phyloP scores from a whole-genome alignment of 53 echinoderm and acorn worm species.

The Paracentrotus lividus region DNA sequence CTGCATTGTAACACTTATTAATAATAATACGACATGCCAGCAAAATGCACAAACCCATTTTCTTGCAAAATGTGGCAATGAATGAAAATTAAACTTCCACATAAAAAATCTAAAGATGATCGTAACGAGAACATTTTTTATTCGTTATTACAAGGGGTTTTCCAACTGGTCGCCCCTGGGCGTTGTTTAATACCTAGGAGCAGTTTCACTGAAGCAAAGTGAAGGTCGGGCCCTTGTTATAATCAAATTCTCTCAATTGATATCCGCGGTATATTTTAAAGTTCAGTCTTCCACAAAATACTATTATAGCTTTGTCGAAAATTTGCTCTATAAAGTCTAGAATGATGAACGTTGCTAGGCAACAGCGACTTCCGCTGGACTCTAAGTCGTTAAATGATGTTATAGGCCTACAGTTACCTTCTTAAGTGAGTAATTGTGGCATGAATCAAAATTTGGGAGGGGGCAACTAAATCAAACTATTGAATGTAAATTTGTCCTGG shows the following conservation, averaged over 20 bases:
- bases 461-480: not conserved
- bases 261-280: constrained; percentile 4
- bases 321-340: not conserved
- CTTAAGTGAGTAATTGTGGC: not conserved
- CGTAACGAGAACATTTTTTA: too few relatives aligned
- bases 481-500: too few relatives aligned
- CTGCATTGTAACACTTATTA: too few relatives aligned
- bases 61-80: too few relatives aligned
- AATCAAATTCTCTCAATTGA: not conserved
- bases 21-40: too few relatives aligned
- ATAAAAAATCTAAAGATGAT: too few relatives aligned
- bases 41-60: too few relatives aligned
- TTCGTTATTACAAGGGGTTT: too few relatives aligned
- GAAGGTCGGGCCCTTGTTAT: not conserved
- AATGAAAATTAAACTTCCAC: too few relatives aligned
- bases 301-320: constrained; percentile 1
- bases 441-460: not conserved
- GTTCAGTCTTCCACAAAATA: constrained; percentile 1
- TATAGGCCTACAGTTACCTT: not conserved
- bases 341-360: not conserved
- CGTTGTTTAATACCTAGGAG: not conserved
- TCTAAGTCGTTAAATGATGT: not conserved
- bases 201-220: not conserved
- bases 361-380: not conserved
- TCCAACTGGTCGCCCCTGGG: not conserved